Conservation (phyloP, 23 tunicate species). For the Halocynthia aurantium region DNA sequence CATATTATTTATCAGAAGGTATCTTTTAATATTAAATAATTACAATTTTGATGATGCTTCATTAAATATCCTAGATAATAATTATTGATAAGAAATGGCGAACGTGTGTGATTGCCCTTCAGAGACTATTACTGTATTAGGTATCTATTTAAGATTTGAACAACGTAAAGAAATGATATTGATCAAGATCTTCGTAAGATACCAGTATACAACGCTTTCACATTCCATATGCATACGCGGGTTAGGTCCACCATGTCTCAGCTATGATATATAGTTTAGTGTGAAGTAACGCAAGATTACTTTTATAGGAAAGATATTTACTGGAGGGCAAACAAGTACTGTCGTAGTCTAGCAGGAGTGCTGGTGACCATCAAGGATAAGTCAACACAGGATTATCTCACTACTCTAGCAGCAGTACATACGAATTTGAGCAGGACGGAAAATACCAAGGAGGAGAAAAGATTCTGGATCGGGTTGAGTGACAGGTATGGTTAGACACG, state of each 20-base stretch:
- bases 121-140: too few species aligned
- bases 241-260: too few species aligned
- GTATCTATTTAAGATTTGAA: too few species aligned
- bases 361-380: not conserved
- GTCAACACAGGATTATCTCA: not conserved
- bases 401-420: not conserved
- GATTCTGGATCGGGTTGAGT: conserved; percentile 1
- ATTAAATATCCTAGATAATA: too few species aligned
- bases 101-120: too few species aligned
- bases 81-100: too few species aligned
- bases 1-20: not conserved
- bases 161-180: too few species aligned
- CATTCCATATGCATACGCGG: too few species aligned
- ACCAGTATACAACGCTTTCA: too few species aligned
- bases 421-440: not conserved
- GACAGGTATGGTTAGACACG: not conserved
- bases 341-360: not conserved
- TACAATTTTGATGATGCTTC: too few species aligned
- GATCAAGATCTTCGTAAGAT: too few species aligned
- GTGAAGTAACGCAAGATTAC: not conserved
- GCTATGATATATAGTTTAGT: too few species aligned
- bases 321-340: not conserved
- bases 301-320: not conserved
- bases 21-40: not conserved
- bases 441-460: not conserved